These are phyloP conservation scores for Catharus fuscescens DNA, from an alignment of 2,113 vertebrate species.

Conservation along the genomic window DNA sequence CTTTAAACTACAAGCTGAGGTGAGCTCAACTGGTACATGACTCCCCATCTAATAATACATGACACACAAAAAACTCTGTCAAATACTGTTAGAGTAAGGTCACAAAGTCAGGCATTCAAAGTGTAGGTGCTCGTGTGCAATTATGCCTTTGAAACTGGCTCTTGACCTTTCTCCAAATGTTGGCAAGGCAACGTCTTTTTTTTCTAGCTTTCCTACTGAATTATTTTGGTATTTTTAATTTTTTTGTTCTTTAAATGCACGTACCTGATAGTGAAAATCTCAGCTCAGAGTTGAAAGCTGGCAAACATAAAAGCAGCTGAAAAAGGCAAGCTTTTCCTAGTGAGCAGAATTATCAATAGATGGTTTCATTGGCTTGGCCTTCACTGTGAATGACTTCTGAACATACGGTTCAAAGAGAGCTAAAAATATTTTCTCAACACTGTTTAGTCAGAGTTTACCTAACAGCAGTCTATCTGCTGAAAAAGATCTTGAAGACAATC, in stretches of 20 bases:
- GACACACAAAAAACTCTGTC: neutral
- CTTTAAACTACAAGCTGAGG: neutral
- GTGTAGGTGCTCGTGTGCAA: neutral
- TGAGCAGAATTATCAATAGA: neutral
- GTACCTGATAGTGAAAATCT: neutral
- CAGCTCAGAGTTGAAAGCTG: neutral
- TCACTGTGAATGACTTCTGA: neutral
- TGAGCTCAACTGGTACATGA: neutral
- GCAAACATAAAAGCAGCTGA: neutral
- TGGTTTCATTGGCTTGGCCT: neutral
- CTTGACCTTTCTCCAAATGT: neutral
- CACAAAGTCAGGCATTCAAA: neutral
- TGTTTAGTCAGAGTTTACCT: slow-evolving; percentile 3
- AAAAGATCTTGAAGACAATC: neutral
- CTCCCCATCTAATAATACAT: neutral
- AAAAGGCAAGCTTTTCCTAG: neutral
- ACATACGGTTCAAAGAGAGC: neutral
- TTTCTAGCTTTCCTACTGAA: neutral
- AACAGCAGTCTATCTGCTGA: neutral
- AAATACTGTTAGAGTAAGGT: neutral
- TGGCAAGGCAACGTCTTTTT: neutral
- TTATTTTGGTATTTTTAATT: neutral
- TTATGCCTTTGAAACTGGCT: neutral
- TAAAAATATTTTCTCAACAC: neutral
- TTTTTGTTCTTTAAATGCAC: neutral